A percentile compares a stretch with the other conserved stretches of the same genome.
These are phyloP conservation scores for Sebastes diploproa DNA, from an alignment of 2,797 vertebrate genomes.

Conservation along the genomic window DNA sequence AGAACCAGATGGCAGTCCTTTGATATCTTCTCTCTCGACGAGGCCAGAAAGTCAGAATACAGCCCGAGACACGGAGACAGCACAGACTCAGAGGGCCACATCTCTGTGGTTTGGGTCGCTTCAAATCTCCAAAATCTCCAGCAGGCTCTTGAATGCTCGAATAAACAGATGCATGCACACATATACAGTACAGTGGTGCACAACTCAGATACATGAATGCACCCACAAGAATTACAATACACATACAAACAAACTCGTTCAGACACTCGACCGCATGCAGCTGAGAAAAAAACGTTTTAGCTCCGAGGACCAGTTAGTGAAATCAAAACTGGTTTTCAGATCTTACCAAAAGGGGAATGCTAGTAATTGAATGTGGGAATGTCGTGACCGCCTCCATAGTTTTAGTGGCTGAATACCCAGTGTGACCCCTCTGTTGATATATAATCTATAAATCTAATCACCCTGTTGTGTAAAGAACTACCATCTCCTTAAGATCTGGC, in stretches of 20 bases:
- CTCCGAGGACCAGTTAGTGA: slow-evolving; percentile 9
- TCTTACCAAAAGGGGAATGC: slow-evolving; percentile 22
- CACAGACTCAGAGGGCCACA: slow-evolving; percentile 37
- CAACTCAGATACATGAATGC: slow-evolving; percentile 28
- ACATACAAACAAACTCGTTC: slow-evolving; percentile 19
- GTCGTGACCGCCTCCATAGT: slow-evolving; percentile 4
- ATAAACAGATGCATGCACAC: slow-evolving; percentile 49
- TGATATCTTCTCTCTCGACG: slow-evolving; percentile 61
- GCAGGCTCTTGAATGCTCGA: slow-evolving; percentile 43
- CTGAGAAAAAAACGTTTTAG: slow-evolving; percentile 20
- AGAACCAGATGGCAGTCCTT: slow-evolving; percentile 64
- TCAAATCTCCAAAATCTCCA: slow-evolving; percentile 72
- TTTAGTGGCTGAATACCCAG: slow-evolving; percentile 14
- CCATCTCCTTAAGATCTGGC: neutral
- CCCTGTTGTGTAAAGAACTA: neutral
- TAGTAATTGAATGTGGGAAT: slow-evolving; percentile 18
- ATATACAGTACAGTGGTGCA: slow-evolving; percentile 2
- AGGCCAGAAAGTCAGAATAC: slow-evolving; percentile 54
- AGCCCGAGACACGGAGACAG: slow-evolving; percentile 42
- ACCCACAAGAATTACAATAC: slow-evolving; percentile 19
- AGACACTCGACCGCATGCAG: slow-evolving; percentile 48
- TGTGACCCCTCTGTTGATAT: slow-evolving; percentile 4
- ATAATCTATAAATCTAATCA: slow-evolving; percentile 1
- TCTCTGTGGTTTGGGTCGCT: slow-evolving; percentile 63
- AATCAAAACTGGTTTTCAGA: slow-evolving; percentile 45